Evolutionary conservation across 2,797 vertebrate species (phyloP).

Genomic region (Aldrovandia affinis): DNA sequence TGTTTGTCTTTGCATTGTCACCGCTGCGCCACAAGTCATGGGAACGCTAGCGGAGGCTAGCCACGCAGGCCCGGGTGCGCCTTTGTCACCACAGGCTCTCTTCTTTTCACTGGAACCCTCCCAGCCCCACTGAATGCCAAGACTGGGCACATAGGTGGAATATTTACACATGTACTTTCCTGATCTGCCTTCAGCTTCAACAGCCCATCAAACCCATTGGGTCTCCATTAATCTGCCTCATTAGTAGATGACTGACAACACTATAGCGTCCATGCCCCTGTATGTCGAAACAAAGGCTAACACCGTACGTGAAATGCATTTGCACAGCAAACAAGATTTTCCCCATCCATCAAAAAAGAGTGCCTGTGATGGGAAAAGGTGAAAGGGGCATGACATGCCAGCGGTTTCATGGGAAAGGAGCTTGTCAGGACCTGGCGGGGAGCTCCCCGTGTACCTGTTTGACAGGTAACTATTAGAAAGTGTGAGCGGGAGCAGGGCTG

Average conservation of each 20-base stretch:
- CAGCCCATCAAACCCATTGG: not conserved
- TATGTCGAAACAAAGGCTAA: slow-evolving; percentile 2
- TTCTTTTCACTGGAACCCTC: not conserved
- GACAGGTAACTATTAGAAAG: slow-evolving; percentile 37
- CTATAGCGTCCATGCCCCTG: not conserved
- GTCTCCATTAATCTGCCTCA: not conserved
- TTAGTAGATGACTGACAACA: not conserved
- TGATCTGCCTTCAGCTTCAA: slow-evolving; percentile 6
- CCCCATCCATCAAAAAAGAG: not conserved
- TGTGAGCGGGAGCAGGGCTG: slow-evolving; percentile 23
- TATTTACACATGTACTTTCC: not conserved
- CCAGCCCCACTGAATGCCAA: not conserved
- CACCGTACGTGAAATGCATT: slow-evolving; percentile 1
- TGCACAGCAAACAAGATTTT: slow-evolving; percentile 16
- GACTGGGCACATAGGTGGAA: not conserved
- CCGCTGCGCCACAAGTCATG: not conserved
- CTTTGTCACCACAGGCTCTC: not conserved
- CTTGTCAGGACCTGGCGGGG: slow-evolving; percentile 49
- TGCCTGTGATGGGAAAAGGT: slow-evolving; percentile 29
- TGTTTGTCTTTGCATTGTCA: not conserved
- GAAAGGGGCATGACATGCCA: slow-evolving; percentile 43
- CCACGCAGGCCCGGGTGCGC: not conserved
- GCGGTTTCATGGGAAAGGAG: slow-evolving; percentile 46
- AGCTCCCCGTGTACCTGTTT: slow-evolving; percentile 34
- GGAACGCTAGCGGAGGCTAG: not conserved